Conservation (phyloP, 2,113 vertebrate species). For the Mystacornis crossleyi region DNA sequence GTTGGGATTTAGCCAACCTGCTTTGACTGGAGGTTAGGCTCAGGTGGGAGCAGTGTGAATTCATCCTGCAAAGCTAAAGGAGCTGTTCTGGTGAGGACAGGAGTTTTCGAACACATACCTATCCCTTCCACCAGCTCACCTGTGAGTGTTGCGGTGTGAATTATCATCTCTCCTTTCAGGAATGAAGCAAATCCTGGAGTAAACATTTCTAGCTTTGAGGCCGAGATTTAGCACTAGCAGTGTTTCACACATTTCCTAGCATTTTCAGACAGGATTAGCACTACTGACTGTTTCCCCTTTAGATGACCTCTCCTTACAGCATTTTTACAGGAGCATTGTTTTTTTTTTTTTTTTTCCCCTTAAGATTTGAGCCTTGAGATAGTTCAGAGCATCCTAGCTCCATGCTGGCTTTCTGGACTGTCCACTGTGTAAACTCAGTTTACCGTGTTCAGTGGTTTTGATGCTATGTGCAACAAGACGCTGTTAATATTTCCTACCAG, state of each 20-base stretch:
- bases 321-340: background rate
- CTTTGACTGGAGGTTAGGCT: background rate
- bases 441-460: background rate
- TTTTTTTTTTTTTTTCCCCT: no score
- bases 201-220: background rate
- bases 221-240: background rate
- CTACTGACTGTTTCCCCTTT: background rate
- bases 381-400: background rate
- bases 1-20: background rate
- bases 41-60: background rate
- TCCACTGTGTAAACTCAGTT: background rate
- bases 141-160: background rate
- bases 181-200: background rate
- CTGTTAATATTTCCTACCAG: background rate
- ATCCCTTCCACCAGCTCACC: background rate
- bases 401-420: background rate
- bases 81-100: background rate
- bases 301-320: background rate
- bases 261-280: background rate
- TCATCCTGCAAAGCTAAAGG: background rate
- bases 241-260: background rate
- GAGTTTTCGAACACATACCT: background rate
- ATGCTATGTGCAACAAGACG: background rate
- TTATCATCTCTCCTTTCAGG: background rate
- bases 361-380: background rate